phyloP scores from a whole-genome alignment of 2,888 invertebrate genomes.

The Noctua janthina region DNA sequence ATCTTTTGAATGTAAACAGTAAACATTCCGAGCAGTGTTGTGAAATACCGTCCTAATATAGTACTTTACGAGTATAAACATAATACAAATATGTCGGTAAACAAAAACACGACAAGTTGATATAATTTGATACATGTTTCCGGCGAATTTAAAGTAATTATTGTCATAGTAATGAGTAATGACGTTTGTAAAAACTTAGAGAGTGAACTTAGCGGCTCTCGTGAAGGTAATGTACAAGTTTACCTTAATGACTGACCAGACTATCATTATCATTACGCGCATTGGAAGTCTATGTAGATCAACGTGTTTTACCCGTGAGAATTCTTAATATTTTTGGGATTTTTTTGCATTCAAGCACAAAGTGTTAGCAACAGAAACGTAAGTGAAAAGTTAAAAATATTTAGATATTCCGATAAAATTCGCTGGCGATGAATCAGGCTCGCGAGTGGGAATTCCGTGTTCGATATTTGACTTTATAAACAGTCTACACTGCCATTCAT shows the following conservation, averaged over 20 bases:
- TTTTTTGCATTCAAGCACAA: slow-evolving; percentile 19
- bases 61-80: slow-evolving; percentile 49
- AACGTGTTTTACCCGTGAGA: slow-evolving; percentile 31
- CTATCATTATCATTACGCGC: slow-evolving; percentile 58
- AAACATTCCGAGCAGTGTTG: slow-evolving; percentile 49
- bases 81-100: slow-evolving; percentile 5
- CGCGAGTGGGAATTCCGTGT: slow-evolving; percentile 32
- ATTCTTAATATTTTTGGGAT: slow-evolving; percentile 32
- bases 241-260: slow-evolving; percentile 68
- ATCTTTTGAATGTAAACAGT: slow-evolving; percentile 48
- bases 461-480: slow-evolving; percentile 45
- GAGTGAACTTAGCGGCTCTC: slow-evolving; percentile 29
- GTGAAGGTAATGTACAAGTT: slow-evolving; percentile 56
- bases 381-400: slow-evolving; percentile 38
- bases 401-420: slow-evolving; percentile 45
- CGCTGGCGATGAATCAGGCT: slow-evolving; percentile 42
- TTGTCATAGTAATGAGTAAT: slow-evolving; percentile 3
- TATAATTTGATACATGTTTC: slow-evolving; percentile 12
- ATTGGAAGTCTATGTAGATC: slow-evolving; percentile 47
- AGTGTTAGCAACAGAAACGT: slow-evolving; percentile 13
- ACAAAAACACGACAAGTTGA: slow-evolving; percentile 17
- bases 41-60: slow-evolving; percentile 54
- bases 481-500: slow-evolving; percentile 1
- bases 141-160: slow-evolving; percentile 26
- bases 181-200: slow-evolving; percentile 21